Evolutionary conservation across 2,797 vertebrate genomes (phyloP), one percentile per base, ranked within the genome.

Genomic region (Semotilus atromaculatus): DNA sequence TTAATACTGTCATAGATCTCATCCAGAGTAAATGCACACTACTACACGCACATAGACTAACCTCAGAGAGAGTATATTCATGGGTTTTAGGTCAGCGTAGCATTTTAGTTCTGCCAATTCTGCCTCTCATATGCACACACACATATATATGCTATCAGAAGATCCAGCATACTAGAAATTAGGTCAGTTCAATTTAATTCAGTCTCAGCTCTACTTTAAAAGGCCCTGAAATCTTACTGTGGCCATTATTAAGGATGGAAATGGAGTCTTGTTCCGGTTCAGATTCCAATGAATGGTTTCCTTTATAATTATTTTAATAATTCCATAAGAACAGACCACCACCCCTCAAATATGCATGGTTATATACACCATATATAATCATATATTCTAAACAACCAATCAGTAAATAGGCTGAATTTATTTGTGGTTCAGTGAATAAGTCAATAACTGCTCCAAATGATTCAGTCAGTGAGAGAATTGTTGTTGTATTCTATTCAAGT

Each of bases 111-210:
- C 45, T 75, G 58, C 72, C 58, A 74, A 53, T 83, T 83, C 60
- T 51, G 7, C 14, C 45, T 53, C 29, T 23, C 18, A 55, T 48
- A 55, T 40, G 40, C 23, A 53, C 72, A 40, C 38, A 10, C 40
- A 10, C 40, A 7, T 36, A 36, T 36, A 36, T 36, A 36, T 36
- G 31, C 26, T 75, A 68, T 83, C 36, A 84, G 3, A 77, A 48
- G 45, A 58, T 23, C 48, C 82, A 58, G 26, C 53, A 18, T 70
- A 29, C 26, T 60, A 67, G 34, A 76, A 83, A 84, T 70, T 0
- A 71, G 74, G 51, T 84, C 51, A 60, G 64, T 26, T 78, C 64
- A 83, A 67, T 68, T 68, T 55, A 78, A 78, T 60, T 78, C 62
- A 31, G 13, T 77, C 36, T 78, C 16, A 7, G 75, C 55, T 78